Percentiles rank a stretch among this genome's conserved stretches.
These are phyloP conservation scores for Selene dorsalis DNA, from an alignment of 2,797 vertebrate species.

Conservation along the genomic window DNA sequence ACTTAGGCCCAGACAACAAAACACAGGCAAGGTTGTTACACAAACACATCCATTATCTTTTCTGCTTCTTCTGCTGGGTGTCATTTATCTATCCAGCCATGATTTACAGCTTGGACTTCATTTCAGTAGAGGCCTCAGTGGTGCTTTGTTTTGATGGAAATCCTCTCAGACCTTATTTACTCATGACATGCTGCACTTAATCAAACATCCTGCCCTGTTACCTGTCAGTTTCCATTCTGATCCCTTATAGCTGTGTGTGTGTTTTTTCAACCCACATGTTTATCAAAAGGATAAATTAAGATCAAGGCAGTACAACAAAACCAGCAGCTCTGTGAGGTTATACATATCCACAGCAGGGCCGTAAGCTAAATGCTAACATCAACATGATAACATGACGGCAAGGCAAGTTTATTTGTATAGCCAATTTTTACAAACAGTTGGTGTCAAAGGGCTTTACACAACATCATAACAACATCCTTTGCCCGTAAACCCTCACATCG, in stretches of 20 bases:
- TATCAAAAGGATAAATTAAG: background rate
- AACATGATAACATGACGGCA: too few relatives aligned
- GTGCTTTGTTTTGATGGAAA: conserved; percentile 33
- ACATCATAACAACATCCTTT: too few relatives aligned
- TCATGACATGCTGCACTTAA: conserved; percentile 6
- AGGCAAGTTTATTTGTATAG: too few relatives aligned
- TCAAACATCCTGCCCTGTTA: background rate
- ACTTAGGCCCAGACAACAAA: conserved; percentile 32
- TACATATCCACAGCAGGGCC: too few relatives aligned
- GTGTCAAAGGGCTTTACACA: too few relatives aligned
- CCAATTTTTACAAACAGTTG: too few relatives aligned
- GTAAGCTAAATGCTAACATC: background rate
- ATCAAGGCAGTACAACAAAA: too few relatives aligned
- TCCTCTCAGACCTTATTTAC: conserved; percentile 25
- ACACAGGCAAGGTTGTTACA: conserved; percentile 24
- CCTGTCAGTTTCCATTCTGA: background rate
- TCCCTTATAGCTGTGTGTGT: background rate
- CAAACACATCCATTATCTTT: conserved; percentile 46
- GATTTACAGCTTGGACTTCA: conserved; percentile 35
- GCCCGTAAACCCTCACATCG: too few relatives aligned
- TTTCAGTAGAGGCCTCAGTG: conserved; percentile 20
- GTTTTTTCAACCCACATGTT: background rate
- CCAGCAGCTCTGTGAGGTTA: background rate
- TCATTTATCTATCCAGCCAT: conserved; percentile 35
- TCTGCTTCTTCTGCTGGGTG: conserved; percentile 22